Base-by-base conservation (phyloP, 2,797 vertebrate species). In the Euthynnus affinis region DNA sequence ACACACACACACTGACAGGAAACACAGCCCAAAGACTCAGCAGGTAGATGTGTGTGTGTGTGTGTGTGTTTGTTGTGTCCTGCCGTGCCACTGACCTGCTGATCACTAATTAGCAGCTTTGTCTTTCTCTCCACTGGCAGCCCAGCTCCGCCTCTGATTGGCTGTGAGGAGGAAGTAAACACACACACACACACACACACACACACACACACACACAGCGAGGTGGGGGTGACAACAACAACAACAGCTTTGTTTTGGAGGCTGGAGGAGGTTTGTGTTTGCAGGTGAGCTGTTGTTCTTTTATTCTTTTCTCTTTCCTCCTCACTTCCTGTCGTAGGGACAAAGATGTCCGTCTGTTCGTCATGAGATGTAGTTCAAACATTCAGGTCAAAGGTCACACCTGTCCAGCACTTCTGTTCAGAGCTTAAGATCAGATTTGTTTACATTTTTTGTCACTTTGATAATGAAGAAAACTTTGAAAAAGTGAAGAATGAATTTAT, bases 41-140 rank as follows among this genome's bases (percentile, higher is more conserved):
- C n/a, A n/a, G n/a, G n/a, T n/a, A n/a, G n/a, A n/a, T n/a, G n/a
- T n/a, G 25, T 74, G 52, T 73, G 73, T 71, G 74, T 72, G 74
- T 61, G 64, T 90, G 87, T 84, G 52, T 77, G 63, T 82, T 6
- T 80, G 82, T 52, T 70, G 87, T 32, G 69, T 90, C 90, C 90
- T 83, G 83, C 86, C 2, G 83, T 71, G 82, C 25, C 6, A 65
- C 82, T 84, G 90, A 88, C 82, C 86, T 72, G 67, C 79, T 63
- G 81, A 88, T 83, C 67, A 69, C 71, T 92, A 93, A 91, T 93
- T 91, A 83, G 76, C 72, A 68, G 78, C 76, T 90, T 91, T 90
- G 87, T 91, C 78, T 86, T 40, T 86, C 46, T 88, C 87, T 66
- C 76, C 5, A 46, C 77, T 82, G 85, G 80, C 64, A 69, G 81